Percentiles rank a stretch among this genome's conserved stretches.
phyloP scores from a whole-genome alignment of 2,888 invertebrate species.

The Xestia sexstrigata region DNA sequence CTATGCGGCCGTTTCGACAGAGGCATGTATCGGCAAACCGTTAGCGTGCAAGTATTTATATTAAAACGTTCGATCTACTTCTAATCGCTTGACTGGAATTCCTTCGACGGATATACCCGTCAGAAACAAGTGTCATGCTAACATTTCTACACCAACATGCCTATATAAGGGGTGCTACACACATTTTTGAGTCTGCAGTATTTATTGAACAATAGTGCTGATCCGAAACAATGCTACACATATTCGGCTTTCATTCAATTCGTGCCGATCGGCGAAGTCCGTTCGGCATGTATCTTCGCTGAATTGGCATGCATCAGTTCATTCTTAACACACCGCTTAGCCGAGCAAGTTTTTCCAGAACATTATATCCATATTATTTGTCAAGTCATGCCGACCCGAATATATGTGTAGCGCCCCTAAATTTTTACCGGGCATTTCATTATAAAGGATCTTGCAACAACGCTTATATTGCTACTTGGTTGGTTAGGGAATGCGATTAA shows the following conservation, averaged over 20 bases:
- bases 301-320: background rate
- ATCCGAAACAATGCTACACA: background rate
- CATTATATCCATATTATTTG: background rate
- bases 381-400: background rate
- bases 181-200: background rate
- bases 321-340: background rate
- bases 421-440: conserved; percentile 25
- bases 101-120: conserved; percentile 39
- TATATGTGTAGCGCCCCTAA: background rate
- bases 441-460: conserved; percentile 51
- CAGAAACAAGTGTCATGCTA: conserved; percentile 40
- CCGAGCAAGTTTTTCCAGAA: background rate
- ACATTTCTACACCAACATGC: conserved; percentile 26
- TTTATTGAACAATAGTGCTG: background rate
- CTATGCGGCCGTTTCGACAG: conserved; percentile 52
- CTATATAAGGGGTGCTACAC: background rate
- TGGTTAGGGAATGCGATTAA: conserved; percentile 49
- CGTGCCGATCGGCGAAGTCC: background rate
- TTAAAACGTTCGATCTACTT: conserved; percentile 53
- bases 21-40: conserved; percentile 49
- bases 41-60: conserved; percentile 26
- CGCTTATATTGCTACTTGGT: conserved; percentile 25
- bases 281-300: background rate
- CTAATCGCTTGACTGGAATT: conserved; percentile 46
- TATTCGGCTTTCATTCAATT: background rate